Conservation (phyloP, 2,113 vertebrate genomes). For the Hiodon alosoides region DNA sequence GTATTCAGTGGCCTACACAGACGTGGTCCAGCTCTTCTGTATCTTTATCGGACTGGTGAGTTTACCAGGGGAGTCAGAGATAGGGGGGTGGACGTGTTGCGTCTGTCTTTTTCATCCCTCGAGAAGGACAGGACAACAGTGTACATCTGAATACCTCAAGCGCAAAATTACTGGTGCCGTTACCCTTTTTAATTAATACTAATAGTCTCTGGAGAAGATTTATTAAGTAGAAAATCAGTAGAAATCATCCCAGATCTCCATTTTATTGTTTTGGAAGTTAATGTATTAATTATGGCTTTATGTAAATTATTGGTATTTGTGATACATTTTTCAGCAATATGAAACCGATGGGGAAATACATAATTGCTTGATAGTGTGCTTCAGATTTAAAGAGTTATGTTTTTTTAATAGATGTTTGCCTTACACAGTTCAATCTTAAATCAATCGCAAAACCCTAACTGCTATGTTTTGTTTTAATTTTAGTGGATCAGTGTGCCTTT, state of each 20-base stretch:
- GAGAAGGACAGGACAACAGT: not conserved
- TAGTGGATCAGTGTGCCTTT: constrained; percentile 97
- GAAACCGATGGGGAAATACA: constrained; percentile 5
- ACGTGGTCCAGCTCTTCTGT: constrained; percentile 95
- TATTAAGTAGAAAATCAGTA: too few species aligned
- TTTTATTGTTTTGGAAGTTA: too few species aligned
- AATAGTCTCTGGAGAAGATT: too few species aligned
- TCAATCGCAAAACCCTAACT: too few species aligned
- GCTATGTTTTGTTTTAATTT: constrained; percentile 43
- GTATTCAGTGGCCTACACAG: constrained; percentile 93
- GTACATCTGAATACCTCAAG: not conserved
- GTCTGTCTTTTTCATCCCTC: not conserved
- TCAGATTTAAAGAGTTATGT: too few species aligned
- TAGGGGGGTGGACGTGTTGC: not conserved
- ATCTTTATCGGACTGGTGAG: constrained; percentile 94
- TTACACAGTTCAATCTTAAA: not conserved
- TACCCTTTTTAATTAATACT: too few species aligned
- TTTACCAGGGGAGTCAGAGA: constrained; percentile 17
- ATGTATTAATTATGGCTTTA: too few species aligned
- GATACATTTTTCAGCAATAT: too few species aligned
- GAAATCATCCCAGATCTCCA: too few species aligned
- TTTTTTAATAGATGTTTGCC: too few species aligned
- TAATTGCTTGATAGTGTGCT: too few species aligned
- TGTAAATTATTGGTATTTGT: too few species aligned
- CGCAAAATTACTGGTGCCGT: not conserved